Conservation (phyloP, 2,113 vertebrate genomes). For the Myanophis thanlyinensis region DNA sequence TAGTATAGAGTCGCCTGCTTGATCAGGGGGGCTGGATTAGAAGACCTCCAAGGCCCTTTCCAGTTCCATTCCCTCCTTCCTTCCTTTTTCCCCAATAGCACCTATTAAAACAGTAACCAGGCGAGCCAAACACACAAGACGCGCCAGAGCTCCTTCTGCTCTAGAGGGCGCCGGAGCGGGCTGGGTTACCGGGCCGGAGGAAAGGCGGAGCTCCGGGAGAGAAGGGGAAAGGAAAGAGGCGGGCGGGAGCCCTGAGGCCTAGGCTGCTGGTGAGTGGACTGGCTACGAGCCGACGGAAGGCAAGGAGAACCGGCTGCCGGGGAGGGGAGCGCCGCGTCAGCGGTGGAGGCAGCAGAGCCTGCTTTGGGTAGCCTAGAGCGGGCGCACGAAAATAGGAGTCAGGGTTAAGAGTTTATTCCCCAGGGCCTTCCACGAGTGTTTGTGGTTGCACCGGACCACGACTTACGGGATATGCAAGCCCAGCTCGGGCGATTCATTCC, state of each 20-base stretch:
- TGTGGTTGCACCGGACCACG: neutral
- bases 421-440: neutral
- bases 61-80: accelerated
- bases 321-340: neutral
- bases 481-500: neutral
- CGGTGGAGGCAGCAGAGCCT: neutral
- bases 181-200: neutral
- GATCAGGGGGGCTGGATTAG: too few species aligned
- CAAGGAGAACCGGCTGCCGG: neutral
- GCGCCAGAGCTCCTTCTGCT: neutral
- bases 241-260: neutral
- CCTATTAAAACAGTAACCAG: neutral
- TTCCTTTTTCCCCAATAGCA: neutral
- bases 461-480: neutral
- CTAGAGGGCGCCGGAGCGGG: neutral
- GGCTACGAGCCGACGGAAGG: neutral
- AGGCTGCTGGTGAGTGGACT: neutral
- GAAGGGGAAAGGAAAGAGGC: neutral
- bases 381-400: neutral
- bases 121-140: too few species aligned
- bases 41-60: too few species aligned
- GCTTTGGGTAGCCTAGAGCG: neutral
- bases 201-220: neutral
- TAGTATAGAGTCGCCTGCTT: too few species aligned
- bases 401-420: neutral